Evolutionary conservation across 1,140 invertebrate genomes (phyloP).

Genomic region (Druon quercuslanigerum): DNA sequence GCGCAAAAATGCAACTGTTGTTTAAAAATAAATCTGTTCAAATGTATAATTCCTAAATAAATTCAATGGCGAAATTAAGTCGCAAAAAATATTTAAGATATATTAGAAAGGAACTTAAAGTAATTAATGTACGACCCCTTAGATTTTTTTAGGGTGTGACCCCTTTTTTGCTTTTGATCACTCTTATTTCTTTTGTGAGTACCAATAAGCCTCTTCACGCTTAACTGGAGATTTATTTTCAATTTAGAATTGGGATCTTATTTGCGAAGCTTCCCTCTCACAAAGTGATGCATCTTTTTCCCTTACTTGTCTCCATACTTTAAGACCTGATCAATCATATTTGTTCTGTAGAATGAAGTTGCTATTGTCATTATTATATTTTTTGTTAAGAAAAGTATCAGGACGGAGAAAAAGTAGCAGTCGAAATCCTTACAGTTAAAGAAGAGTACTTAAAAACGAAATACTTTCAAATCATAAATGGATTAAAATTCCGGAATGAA

Average conservation of each 20-base stretch:
- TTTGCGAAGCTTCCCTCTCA: constrained; percentile 4
- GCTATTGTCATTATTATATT: background rate
- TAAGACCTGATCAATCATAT: constrained; percentile 44
- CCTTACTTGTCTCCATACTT: constrained; percentile 28
- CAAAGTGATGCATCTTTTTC: background rate
- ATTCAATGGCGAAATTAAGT: too few species aligned
- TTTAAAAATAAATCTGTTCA: too few species aligned
- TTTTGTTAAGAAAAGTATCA: background rate
- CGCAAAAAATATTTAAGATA: too few species aligned
- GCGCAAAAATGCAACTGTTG: too few species aligned
- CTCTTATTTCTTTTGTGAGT: background rate
- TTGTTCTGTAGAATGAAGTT: background rate
- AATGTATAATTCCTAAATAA: too few species aligned
- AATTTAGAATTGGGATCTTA: constrained; percentile 55
- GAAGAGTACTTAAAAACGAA: too few species aligned
- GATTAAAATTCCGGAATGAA: too few species aligned
- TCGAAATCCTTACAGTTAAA: too few species aligned
- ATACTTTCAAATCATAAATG: too few species aligned
- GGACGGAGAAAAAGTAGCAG: background rate
- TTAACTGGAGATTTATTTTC: constrained; percentile 55
- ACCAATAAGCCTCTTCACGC: background rate
- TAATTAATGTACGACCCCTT: too few species aligned
- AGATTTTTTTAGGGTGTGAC: constrained; percentile 33
- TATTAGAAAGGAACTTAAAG: too few species aligned
- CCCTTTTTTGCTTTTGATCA: background rate